phyloP scores from a whole-genome alignment of 1,140 invertebrate species.

The Portunus trituberculatus region DNA sequence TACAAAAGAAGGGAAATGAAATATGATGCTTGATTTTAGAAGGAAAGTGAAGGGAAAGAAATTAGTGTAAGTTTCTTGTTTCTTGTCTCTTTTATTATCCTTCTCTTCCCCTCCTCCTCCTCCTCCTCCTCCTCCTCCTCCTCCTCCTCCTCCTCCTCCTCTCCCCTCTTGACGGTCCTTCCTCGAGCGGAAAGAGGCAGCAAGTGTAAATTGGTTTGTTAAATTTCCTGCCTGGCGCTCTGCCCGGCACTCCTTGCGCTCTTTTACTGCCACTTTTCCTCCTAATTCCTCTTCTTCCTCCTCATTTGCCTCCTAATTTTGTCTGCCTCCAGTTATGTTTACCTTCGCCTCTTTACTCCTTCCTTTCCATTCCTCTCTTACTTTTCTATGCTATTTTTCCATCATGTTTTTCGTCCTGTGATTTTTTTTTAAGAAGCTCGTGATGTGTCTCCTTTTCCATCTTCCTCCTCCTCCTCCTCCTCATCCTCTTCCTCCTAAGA shows the following conservation, averaged over 20 bases:
- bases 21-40: no score
- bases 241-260: background rate
- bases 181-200: background rate
- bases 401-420: no score
- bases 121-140: background rate
- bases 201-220: conserved; percentile 14
- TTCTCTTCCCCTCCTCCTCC: background rate
- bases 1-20: no score
- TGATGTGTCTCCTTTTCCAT: background rate
- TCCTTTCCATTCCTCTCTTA: background rate
- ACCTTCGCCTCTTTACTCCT: background rate
- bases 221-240: background rate
- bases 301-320: background rate
- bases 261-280: background rate
- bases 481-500: background rate
- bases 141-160: background rate
- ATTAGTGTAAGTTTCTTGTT: background rate
- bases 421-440: background rate
- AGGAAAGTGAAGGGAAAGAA: background rate
- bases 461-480: background rate
- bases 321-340: background rate
- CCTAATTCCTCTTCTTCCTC: background rate
- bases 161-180: background rate
- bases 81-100: background rate
- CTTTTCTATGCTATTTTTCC: background rate